These are phyloP conservation scores for Belonocnema kinseyi DNA, from an alignment of 1,140 invertebrate species.

Conservation along the genomic window DNA sequence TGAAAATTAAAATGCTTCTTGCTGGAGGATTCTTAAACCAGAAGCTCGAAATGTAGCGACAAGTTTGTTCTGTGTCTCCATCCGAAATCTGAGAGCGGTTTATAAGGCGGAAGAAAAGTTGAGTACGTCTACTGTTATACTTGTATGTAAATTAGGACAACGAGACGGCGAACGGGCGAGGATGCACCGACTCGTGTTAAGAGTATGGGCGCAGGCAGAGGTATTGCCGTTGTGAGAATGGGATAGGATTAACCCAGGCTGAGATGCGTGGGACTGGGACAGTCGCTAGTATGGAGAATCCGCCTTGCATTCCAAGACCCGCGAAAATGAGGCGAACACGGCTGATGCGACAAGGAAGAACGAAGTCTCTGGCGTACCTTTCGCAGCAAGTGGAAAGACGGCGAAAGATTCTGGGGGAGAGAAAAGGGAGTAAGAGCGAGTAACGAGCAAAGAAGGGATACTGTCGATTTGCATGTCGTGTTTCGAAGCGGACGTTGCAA, in stretches of 20 bases:
- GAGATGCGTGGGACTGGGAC: background rate
- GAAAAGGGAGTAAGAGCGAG: background rate
- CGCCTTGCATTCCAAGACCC: background rate
- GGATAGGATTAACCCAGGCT: background rate
- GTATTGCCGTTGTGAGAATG: too few relatives aligned
- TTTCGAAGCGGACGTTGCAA: background rate
- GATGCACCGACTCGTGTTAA: too few relatives aligned
- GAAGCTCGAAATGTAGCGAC: too few relatives aligned
- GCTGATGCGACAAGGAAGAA: background rate
- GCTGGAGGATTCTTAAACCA: too few relatives aligned
- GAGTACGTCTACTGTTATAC: too few relatives aligned
- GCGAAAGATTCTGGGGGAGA: background rate
- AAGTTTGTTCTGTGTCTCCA: too few relatives aligned
- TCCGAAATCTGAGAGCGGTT: too few relatives aligned
- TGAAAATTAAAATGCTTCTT: too few relatives aligned
- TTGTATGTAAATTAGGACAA: too few relatives aligned
- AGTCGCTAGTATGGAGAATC: background rate
- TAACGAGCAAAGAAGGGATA: conserved; percentile 12
- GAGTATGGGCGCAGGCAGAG: too few relatives aligned
- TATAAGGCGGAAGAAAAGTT: too few relatives aligned
- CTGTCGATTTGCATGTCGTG: conserved; percentile 25
- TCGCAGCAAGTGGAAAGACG: background rate
- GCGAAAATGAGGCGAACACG: background rate
- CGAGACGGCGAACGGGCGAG: too few relatives aligned
- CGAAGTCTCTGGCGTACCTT: background rate